These are phyloP conservation scores for Amphiprion clarkii DNA, from an alignment of 2,797 vertebrate genomes.

Conservation along the genomic window DNA sequence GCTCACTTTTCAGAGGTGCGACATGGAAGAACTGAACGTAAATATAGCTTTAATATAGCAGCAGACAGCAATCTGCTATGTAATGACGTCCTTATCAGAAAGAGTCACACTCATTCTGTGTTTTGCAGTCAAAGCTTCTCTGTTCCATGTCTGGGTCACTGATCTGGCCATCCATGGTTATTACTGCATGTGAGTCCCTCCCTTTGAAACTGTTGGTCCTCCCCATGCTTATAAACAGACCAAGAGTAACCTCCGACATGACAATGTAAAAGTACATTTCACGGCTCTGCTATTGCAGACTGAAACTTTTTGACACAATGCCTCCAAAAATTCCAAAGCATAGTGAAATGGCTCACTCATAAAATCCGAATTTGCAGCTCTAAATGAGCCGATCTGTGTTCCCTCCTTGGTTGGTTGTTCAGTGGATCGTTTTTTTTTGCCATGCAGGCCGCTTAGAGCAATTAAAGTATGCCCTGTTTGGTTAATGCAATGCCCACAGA, in stretches of 20 bases:
- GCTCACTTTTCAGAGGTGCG: background rate
- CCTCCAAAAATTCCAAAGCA: background rate
- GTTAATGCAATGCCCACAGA: constrained; percentile 26
- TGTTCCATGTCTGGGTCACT: too few relatives aligned
- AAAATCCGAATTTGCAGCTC: background rate
- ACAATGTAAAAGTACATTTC: background rate
- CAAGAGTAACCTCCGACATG: too few relatives aligned
- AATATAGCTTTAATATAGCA: too few relatives aligned
- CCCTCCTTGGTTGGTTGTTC: background rate
- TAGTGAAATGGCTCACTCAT: background rate
- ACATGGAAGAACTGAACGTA: too few relatives aligned
- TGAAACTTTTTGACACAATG: background rate
- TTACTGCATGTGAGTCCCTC: too few relatives aligned
- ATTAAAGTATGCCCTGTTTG: constrained; percentile 28
- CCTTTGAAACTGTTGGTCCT: too few relatives aligned
- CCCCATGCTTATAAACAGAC: too few relatives aligned
- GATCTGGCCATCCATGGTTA: too few relatives aligned
- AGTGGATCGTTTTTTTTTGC: constrained; percentile 6
- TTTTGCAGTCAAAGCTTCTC: too few relatives aligned
- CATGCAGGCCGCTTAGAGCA: constrained; percentile 10
- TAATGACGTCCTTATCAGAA: too few relatives aligned
- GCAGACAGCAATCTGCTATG: too few relatives aligned
- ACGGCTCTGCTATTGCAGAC: background rate
- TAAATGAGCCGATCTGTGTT: background rate
- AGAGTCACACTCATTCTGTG: too few relatives aligned